Conservation (phyloP, 2,888 invertebrate genomes). For the Ophion slaviceki region DNA sequence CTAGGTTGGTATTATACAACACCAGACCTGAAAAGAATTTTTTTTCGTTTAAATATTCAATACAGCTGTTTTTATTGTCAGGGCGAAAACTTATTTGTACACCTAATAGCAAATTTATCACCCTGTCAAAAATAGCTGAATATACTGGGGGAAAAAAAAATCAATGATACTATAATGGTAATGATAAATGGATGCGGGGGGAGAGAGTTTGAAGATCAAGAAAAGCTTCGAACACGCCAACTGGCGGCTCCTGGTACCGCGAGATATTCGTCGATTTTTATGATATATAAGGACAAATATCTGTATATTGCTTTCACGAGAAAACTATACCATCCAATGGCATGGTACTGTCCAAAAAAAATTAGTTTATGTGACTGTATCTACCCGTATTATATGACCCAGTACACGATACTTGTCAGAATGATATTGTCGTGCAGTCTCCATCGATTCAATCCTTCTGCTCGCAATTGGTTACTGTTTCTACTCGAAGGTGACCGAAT, state of each 20-base stretch:
- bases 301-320: constrained; percentile 55
- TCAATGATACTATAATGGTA: constrained; percentile 66
- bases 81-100: no score
- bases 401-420: constrained; percentile 15
- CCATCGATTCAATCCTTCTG: constrained; percentile 27
- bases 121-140: background rate
- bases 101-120: background rate
- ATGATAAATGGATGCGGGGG: constrained; percentile 63
- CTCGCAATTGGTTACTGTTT: background rate
- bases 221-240: constrained; percentile 73
- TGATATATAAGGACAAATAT: constrained; percentile 49
- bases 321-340: constrained; percentile 61
- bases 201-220: constrained; percentile 66
- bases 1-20: no score
- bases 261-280: constrained; percentile 64
- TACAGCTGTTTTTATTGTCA: no score
- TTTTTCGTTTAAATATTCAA: no score
- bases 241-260: constrained; percentile 76
- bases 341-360: constrained; percentile 56
- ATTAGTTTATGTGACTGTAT: background rate
- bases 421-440: constrained; percentile 32
- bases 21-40: no score
- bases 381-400: constrained; percentile 9
- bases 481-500: background rate
- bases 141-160: constrained; percentile 36